These are phyloP conservation scores for Esox lucius DNA, from an alignment of 2,797 vertebrate species.

Conservation along the genomic window DNA sequence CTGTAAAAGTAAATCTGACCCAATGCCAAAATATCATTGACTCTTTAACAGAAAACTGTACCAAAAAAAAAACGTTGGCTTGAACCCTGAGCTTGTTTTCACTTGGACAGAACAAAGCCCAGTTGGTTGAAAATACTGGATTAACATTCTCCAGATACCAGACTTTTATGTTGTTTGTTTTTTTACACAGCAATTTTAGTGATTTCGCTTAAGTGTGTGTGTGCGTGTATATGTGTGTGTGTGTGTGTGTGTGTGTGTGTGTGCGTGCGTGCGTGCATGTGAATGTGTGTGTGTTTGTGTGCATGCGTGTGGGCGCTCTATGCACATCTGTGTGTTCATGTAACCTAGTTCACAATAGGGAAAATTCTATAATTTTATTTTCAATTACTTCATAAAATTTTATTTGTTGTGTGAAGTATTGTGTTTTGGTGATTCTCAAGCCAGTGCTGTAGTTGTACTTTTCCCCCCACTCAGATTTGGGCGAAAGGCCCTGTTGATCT, in stretches of 20 bases:
- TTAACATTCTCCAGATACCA: constrained; percentile 3
- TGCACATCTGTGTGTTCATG: neutral
- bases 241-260: neutral
- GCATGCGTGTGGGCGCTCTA: neutral
- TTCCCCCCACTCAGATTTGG: constrained; percentile 65
- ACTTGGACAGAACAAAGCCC: neutral
- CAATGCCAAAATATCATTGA: too few relatives aligned
- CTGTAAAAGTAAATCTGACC: too few relatives aligned
- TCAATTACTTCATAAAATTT: neutral
- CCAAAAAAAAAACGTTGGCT: neutral
- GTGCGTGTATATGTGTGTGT: neutral
- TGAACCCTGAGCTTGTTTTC: neutral
- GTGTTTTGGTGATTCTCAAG: neutral
- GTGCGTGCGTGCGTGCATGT: neutral
- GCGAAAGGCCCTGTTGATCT: constrained; percentile 67
- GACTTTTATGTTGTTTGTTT: neutral
- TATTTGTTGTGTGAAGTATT: neutral
- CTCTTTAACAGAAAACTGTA: too few relatives aligned
- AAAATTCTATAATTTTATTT: neutral
- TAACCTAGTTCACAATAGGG: neutral
- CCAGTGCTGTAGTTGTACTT: neutral
- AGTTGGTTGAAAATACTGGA: neutral
- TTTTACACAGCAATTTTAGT: too few relatives aligned
- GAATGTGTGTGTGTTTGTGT: neutral
- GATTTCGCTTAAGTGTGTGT: too few relatives aligned